These are phyloP conservation scores for Stigmatopora argus DNA, from an alignment of 2,113 vertebrate genomes.

Conservation along the genomic window DNA sequence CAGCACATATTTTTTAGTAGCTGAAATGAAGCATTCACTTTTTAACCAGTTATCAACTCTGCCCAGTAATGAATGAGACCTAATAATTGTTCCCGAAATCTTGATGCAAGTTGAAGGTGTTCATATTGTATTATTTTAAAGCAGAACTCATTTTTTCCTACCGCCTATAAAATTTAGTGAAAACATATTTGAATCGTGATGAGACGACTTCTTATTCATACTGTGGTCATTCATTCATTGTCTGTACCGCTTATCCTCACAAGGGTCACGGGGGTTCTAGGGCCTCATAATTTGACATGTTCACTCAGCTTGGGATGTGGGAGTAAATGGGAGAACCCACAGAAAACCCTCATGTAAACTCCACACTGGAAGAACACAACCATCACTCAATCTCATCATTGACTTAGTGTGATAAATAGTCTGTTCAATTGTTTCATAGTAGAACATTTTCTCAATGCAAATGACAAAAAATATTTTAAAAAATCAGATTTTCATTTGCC, in stretches of 20 bases:
- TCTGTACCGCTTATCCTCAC: too few relatives aligned
- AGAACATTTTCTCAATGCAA: neutral
- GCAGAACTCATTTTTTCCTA: conserved; percentile 49
- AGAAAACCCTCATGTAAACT: too few relatives aligned
- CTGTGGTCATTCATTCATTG: conserved; percentile 20
- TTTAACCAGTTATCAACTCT: conserved; percentile 35
- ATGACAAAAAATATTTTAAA: neutral
- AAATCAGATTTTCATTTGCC: neutral
- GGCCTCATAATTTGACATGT: too few relatives aligned
- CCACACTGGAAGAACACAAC: too few relatives aligned
- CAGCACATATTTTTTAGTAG: conserved; percentile 35
- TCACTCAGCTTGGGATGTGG: too few relatives aligned
- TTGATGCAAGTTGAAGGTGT: conserved; percentile 40
- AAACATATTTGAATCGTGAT: conserved; percentile 41
- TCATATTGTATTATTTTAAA: conserved; percentile 47
- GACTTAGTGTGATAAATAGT: neutral
- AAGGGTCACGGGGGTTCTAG: too few relatives aligned
- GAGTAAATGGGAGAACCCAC: too few relatives aligned
- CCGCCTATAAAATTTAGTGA: conserved; percentile 46
- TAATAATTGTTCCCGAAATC: conserved; percentile 29
- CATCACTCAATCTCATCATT: neutral
- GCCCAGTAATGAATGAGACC: conserved; percentile 40
- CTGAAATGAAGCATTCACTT: conserved; percentile 20
- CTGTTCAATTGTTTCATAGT: neutral
- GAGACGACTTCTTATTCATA: conserved; percentile 6